A percentile compares a stretch with the other conserved stretches of the same genome.
phyloP scores from a whole-genome alignment of 2,888 invertebrate genomes.

The Rhingia campestris region DNA sequence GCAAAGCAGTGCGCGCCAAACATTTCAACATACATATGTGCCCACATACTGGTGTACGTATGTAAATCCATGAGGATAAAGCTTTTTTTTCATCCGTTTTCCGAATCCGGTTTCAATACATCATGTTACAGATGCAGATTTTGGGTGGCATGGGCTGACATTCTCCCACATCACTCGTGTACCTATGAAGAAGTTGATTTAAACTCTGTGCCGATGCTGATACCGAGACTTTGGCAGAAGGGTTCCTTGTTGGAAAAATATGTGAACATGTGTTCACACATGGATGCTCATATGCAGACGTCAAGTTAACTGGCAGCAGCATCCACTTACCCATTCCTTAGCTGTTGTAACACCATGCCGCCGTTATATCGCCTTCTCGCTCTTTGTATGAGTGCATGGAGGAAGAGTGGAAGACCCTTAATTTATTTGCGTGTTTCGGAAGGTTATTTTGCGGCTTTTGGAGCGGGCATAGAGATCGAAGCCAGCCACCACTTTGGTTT shows the following conservation, averaged over 20 bases:
- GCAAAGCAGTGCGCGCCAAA: slow-evolving; percentile 75
- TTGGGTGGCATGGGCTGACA: slow-evolving; percentile 41
- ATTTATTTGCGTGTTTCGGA: slow-evolving; percentile 74
- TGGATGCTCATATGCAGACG: slow-evolving; percentile 75
- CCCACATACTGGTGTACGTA: neutral
- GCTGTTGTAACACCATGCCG: slow-evolving; percentile 21
- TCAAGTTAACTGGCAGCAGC: slow-evolving; percentile 66
- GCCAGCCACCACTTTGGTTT: slow-evolving; percentile 73
- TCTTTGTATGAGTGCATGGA: no score
- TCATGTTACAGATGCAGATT: slow-evolving; percentile 65
- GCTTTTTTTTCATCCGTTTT: slow-evolving; percentile 61
- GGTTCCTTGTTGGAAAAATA: slow-evolving; percentile 66
- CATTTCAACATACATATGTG: slow-evolving; percentile 8
- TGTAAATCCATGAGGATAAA: slow-evolving; percentile 36
- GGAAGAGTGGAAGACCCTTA: slow-evolving; percentile 56
- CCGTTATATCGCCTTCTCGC: neutral
- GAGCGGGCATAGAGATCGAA: slow-evolving; percentile 56
- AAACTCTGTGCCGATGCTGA: slow-evolving; percentile 2
- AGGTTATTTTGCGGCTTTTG: slow-evolving; percentile 75
- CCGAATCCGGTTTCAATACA: slow-evolving; percentile 74
- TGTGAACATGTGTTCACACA: slow-evolving; percentile 74
- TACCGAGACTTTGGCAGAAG: slow-evolving; percentile 54
- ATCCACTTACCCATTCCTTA: slow-evolving; percentile 62
- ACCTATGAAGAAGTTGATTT: slow-evolving; percentile 53
- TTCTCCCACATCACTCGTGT: slow-evolving; percentile 34